Base-by-base conservation (phyloP, 2,888 invertebrate genomes). In the Xestobium rufovillosum region DNA sequence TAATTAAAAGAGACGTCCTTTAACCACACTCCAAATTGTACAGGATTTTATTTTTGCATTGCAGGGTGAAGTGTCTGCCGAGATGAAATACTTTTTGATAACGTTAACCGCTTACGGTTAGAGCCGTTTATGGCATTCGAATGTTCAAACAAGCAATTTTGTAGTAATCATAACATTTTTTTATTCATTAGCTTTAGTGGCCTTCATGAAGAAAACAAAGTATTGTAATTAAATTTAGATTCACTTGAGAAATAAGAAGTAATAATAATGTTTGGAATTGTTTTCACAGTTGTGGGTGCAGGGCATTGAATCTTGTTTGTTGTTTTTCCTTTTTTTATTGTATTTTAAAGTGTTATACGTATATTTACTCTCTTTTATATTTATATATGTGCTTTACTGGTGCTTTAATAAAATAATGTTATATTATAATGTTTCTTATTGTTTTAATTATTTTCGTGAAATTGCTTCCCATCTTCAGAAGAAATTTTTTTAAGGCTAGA, bases 31-130 rank as follows among this genome's bases (percentile, higher is more conserved):
- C 16, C 31, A 25, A 36, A 31, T 38, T 23, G 34, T 40, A 23
- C 2, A 12, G 33, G 31, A 23, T 8, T 34, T 32, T 30, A 31
- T 12, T 42, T 34, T 38, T 31, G 34, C 28, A 64, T 76, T 76
- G 64, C 79, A 82, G 82, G 80, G 78, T 64, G 80, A 81, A 61
- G 65, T 74, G 62, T 68, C 71, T 62, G 72, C 72, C 59, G 71
- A 76, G 47, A 70, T 76, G 63, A 78, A 78, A 66, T 70, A 73
- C 63, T 70, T 78, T 63, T 74, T 82, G 63, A 74, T 73, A 58
- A 68, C 76, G 54, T 61, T 81, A 50, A 56, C 56, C 45, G 56
- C 57, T 43, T 59, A 55, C 36, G 60, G 61, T 49, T 59, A 57
- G 50, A 44, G 28, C 42, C 4, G 8, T 8, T 8, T 13, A 12